These are phyloP conservation scores for Dicrurus megarhynchus DNA, from an alignment of 2,113 vertebrate genomes.

Conservation along the genomic window DNA sequence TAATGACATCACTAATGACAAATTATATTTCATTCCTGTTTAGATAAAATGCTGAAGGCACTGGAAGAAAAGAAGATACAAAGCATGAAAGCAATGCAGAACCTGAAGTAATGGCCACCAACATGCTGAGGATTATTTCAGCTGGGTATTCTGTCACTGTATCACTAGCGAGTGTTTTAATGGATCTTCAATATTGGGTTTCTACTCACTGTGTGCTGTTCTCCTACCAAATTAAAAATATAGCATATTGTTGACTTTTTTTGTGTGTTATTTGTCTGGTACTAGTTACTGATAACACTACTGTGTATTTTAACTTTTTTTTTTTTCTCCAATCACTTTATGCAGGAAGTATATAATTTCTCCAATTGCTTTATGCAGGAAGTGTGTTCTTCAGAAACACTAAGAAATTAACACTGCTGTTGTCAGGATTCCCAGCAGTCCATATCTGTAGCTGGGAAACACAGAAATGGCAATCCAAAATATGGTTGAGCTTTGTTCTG, in stretches of 20 bases:
- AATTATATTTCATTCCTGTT: conserved; percentile 7
- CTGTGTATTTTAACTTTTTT: not conserved
- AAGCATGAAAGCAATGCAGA: conserved; percentile 56
- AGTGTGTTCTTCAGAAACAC: not conserved
- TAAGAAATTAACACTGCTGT: not conserved
- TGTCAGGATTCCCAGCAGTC: not conserved
- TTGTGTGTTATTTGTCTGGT: not conserved
- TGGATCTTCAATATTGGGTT: not conserved
- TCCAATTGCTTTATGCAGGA: not conserved
- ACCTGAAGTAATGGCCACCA: conserved; percentile 46
- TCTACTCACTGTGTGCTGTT: conserved; percentile 26
- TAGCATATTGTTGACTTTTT: conserved; percentile 17
- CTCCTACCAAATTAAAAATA: conserved; percentile 20
- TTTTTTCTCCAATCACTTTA: not conserved
- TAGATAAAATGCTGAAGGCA: conserved; percentile 74
- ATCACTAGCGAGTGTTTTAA: not conserved
- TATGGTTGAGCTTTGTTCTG: rapidly evolving
- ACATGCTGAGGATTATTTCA: not conserved
- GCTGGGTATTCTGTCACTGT: not conserved
- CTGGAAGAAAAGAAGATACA: conserved; percentile 74
- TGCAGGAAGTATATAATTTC: not conserved
- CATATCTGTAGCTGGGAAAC: not conserved
- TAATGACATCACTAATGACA: not conserved
- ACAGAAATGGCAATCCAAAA: not conserved
- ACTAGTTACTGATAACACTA: not conserved